Base-by-base conservation (phyloP, 2,888 invertebrate genomes). In the Rhogogaster chlorosoma region DNA sequence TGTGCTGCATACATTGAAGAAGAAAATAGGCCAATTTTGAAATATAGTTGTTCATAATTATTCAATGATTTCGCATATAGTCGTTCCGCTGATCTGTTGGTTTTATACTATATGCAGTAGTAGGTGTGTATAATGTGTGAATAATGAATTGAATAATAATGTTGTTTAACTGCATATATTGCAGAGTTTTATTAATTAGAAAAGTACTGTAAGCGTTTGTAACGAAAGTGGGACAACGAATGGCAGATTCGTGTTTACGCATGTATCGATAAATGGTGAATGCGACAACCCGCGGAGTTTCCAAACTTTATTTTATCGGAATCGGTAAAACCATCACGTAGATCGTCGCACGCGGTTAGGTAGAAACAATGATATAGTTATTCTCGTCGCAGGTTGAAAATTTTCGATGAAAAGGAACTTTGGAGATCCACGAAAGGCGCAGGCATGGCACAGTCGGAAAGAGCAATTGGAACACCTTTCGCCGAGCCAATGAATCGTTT, bases 401-500 rank as follows among this genome's bases (percentile, higher is more conserved):
- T 29, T 53, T 9, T 29, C 10, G 18, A 77, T 32, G 53, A 77
- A 53, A 32, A 53, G 5, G 26, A 53, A 77, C 22, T 77, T 53
- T 53, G 42, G 73, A 42, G 73, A 26, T 32, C 49, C 77, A 53
- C 26, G 26, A 45, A 67, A 70, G 22, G 67, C 26, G 29, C 29
- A 61, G 15, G 18, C 38, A 61, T 4, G 15, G 18, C 38, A 61
- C 5, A n/a, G 29, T 26, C 18, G 45, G 29, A 83, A 49, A 67
- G 83, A 83, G 45, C 83, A 83, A 83, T 83, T 83, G 83, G 67
- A 70, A 83, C 83, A 83, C 83, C 83, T 83, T 83, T 83, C 83
- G 83, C 83, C 83, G 18, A 67, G 42, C 70, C n/a, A 57, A 36
- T 82, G 15, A 15, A 57, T 22, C 42, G 83, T 83, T 22, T 82